Evolutionary conservation across 1,140 invertebrate species (phyloP).

Genomic region (Caenorhabditis briggsae): DNA sequence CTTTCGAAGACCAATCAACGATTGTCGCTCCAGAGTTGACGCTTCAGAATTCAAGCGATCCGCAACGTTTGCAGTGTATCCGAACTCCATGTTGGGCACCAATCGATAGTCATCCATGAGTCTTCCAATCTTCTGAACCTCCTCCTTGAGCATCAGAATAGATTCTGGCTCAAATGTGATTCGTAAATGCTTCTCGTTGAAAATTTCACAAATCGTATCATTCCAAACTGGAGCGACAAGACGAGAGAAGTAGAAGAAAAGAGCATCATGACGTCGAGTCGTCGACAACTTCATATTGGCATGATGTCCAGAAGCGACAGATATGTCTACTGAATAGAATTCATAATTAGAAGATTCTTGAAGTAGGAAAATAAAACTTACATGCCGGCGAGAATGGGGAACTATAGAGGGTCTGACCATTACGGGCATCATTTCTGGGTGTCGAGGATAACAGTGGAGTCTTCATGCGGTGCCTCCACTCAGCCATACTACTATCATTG

Average conservation of each 20-base stretch:
- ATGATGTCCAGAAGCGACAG: constrained; percentile 16
- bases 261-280: constrained; percentile 90
- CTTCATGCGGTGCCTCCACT: constrained; percentile 61
- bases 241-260: constrained; percentile 82
- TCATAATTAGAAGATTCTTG: background rate
- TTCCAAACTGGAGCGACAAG: constrained; percentile 73
- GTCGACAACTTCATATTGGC: constrained; percentile 81
- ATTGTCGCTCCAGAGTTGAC: constrained; percentile 81
- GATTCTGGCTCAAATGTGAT: constrained; percentile 45
- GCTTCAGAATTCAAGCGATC: constrained; percentile 51
- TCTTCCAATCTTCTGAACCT: constrained; percentile 46
- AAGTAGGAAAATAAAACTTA: background rate
- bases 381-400: constrained; percentile 46
- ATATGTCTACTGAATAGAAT: constrained; percentile 3
- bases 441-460: constrained; percentile 57
- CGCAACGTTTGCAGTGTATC: background rate
- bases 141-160: background rate
- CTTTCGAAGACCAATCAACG: constrained; percentile 85
- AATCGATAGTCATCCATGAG: constrained; percentile 62
- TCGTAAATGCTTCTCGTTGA: constrained; percentile 1
- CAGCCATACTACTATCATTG: constrained; percentile 58
- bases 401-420: background rate
- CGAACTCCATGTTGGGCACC: constrained; percentile 42
- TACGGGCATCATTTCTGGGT: background rate
- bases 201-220: constrained; percentile 61